These are phyloP conservation scores for Julus scanicus DNA, from an alignment of 2,888 invertebrate species.

Conservation along the genomic window DNA sequence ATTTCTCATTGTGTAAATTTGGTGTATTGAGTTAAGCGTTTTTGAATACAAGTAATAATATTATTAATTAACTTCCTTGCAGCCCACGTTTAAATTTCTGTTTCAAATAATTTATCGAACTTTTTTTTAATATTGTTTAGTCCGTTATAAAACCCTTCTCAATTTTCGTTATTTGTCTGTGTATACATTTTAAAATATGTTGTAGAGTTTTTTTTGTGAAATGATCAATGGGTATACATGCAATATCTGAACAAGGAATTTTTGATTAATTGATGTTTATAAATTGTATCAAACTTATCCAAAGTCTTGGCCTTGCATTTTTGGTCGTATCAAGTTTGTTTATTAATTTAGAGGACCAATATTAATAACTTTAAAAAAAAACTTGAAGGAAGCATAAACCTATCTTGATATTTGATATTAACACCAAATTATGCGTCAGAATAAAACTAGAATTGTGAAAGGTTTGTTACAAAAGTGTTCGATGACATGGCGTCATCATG, in stretches of 20 bases:
- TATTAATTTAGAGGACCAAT: background rate
- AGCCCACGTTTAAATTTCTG: background rate
- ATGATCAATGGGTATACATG: background rate
- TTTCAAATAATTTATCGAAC: background rate
- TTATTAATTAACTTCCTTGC: background rate
- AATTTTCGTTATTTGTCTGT: background rate
- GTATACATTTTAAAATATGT: background rate
- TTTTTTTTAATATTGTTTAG: background rate
- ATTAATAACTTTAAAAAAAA: background rate
- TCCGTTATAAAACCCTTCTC: background rate
- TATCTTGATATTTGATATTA: constrained; percentile 12
- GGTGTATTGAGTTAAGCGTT: background rate
- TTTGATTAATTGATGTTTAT: constrained; percentile 6
- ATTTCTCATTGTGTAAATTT: background rate
- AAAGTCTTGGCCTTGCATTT: background rate
- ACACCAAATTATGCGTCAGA: background rate
- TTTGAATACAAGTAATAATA: background rate
- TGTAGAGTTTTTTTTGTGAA: background rate
- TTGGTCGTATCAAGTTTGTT: constrained; percentile 25
- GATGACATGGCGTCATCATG: too few relatives aligned
- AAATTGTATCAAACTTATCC: background rate
- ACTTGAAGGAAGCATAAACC: background rate
- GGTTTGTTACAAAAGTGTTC: too few relatives aligned
- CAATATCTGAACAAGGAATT: background rate
- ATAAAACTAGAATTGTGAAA: background rate